phyloP scores from a whole-genome alignment of 2,888 invertebrate genomes.

The Tribolium freemani region DNA sequence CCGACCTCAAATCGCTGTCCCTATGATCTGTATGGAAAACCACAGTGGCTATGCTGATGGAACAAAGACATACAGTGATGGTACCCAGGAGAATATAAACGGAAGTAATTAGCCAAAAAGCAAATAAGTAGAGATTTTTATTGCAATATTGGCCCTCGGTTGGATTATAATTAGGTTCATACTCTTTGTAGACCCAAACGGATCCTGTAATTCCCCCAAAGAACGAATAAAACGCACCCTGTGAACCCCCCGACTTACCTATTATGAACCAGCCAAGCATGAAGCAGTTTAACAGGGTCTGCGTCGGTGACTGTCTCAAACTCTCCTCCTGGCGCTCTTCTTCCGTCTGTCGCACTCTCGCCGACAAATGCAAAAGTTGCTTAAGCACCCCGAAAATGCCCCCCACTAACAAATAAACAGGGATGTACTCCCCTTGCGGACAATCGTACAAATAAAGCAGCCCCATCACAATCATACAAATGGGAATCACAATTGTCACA shows the following conservation, averaged over 20 bases:
- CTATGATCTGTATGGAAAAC: conserved; percentile 58
- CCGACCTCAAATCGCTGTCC: conserved; percentile 46
- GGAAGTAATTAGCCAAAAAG: conserved; percentile 79
- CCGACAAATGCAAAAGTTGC: conserved; percentile 73
- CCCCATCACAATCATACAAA: conserved; percentile 79
- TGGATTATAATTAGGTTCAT: conserved; percentile 73
- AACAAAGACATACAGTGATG: conserved; percentile 71
- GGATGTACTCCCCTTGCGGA: conserved; percentile 77
- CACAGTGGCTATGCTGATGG: conserved; percentile 70
- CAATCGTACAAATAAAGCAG: conserved; percentile 76
- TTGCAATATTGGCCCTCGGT: conserved; percentile 73
- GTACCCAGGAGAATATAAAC: conserved; percentile 74
- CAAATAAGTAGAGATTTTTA: conserved; percentile 76
- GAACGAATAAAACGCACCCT: background rate
- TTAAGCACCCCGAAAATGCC: conserved; percentile 77
- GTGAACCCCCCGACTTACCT: conserved; percentile 67
- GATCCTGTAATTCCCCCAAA: conserved; percentile 69
- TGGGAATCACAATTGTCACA: conserved; percentile 75
- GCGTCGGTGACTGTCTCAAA: conserved; percentile 71
- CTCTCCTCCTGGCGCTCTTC: conserved; percentile 72
- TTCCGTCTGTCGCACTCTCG: conserved; percentile 70
- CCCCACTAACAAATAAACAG: conserved; percentile 78
- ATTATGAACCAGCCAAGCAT: conserved; percentile 80
- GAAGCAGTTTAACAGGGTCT: conserved; percentile 74
- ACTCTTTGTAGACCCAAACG: conserved; percentile 78